Percentiles rank a stretch among this genome's conserved stretches.
These are phyloP conservation scores for Musca domestica DNA, from an alignment of 1,140 invertebrate genomes.

Conservation along the genomic window DNA sequence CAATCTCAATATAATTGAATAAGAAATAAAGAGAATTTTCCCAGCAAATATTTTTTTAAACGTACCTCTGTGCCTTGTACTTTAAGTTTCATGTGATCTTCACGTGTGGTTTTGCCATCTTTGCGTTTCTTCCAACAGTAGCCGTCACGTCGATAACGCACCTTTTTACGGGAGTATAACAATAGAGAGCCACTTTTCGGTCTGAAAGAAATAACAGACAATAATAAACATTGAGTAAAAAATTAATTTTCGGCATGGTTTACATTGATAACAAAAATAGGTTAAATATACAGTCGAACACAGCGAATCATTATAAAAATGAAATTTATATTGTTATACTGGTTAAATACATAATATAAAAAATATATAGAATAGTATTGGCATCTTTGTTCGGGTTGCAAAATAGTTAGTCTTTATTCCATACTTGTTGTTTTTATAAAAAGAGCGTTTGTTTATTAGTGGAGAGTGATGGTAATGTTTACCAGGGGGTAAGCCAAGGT, in stretches of 20 bases:
- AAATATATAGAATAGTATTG: too few species aligned
- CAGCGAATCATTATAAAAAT: not conserved
- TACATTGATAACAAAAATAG: not conserved
- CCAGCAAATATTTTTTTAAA: constrained; percentile 18
- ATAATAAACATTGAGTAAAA: constrained; percentile 10
- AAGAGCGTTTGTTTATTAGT: too few species aligned
- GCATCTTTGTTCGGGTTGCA: too few species aligned
- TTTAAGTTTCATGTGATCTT: constrained; percentile 99
- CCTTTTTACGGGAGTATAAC: constrained; percentile 93
- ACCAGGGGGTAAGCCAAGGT: too few species aligned
- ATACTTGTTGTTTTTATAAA: too few species aligned
- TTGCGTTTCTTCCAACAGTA: constrained; percentile 99
- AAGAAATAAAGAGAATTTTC: too few species aligned
- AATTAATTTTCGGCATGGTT: not conserved
- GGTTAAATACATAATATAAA: too few species aligned
- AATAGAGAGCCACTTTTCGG: constrained; percentile 97
- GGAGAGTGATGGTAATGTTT: too few species aligned
- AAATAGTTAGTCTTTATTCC: too few species aligned
- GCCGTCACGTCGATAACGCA: constrained; percentile 92
- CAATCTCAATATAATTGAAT: too few species aligned
- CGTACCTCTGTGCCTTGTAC: constrained; percentile 91
- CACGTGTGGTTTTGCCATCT: constrained; percentile 95
- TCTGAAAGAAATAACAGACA: constrained; percentile 55
- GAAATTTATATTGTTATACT: not conserved
- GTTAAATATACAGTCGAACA: too few species aligned